Evolutionary conservation across 2,113 vertebrate species (phyloP).

Genomic region (Aleadryas rufinucha): DNA sequence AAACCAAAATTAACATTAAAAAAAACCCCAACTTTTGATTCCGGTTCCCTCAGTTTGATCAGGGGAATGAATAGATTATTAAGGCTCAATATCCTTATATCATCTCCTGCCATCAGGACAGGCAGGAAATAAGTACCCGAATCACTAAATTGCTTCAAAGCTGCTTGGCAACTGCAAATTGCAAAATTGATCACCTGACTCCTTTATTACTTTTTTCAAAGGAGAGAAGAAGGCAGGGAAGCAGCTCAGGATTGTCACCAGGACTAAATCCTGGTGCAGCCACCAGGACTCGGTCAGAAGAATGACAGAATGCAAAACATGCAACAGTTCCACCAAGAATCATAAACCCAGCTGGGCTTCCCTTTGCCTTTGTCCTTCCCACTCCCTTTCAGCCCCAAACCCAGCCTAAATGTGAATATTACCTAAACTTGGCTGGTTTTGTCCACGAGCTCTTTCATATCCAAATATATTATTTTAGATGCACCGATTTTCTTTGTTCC

Average conservation of each 20-base stretch:
- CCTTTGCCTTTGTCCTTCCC: not conserved
- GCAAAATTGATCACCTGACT: slow-evolving; percentile 40
- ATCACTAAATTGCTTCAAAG: slow-evolving; percentile 62
- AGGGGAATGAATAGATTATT: slow-evolving; percentile 47
- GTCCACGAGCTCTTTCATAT: accelerated
- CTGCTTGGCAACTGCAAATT: slow-evolving; percentile 57
- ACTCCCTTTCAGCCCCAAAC: not conserved
- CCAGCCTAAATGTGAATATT: not conserved
- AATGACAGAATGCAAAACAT: not conserved
- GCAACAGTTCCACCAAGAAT: not conserved
- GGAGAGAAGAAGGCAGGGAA: not conserved
- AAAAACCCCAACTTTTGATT: not conserved
- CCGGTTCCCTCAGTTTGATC: not conserved
- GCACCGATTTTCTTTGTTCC: not conserved
- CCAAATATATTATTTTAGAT: not conserved
- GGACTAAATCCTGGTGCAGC: not conserved
- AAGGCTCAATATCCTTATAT: slow-evolving; percentile 44
- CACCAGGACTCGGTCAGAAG: not conserved
- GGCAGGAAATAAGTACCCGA: slow-evolving; percentile 39
- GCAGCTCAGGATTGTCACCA: not conserved
- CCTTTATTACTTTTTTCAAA: slow-evolving; percentile 31
- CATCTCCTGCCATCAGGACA: slow-evolving; percentile 40
- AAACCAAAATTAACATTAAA: not conserved
- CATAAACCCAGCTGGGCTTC: not conserved
- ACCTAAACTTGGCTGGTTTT: not conserved